phyloP scores from a whole-genome alignment of 2,797 vertebrate species.

The Salarias fasciatus region DNA sequence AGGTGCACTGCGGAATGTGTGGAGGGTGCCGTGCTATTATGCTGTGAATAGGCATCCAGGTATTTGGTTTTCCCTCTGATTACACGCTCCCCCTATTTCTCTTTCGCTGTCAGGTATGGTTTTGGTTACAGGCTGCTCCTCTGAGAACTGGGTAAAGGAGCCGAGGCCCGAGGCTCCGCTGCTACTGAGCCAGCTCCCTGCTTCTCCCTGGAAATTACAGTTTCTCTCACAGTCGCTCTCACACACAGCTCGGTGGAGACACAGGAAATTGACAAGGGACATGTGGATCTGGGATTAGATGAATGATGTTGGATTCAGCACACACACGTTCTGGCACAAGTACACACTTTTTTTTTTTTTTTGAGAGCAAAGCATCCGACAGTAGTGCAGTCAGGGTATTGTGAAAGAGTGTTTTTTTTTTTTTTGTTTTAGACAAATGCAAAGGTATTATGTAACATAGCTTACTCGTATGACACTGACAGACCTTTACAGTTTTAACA shows the following conservation, averaged over 20 bases:
- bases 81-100: conserved; percentile 20
- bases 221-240: conserved; percentile 44
- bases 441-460: too few relatives aligned
- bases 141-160: conserved; percentile 55
- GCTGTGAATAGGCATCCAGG: conserved; percentile 22
- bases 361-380: too few relatives aligned
- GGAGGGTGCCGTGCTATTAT: conserved; percentile 22
- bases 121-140: conserved; percentile 59
- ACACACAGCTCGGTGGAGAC: conserved; percentile 40
- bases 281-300: conserved; percentile 33
- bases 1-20: conserved; percentile 8
- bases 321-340: conserved; percentile 9
- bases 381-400: too few relatives aligned
- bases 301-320: conserved; percentile 24
- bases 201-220: conserved; percentile 64
- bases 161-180: conserved; percentile 66
- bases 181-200: conserved; percentile 39
- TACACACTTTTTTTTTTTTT: too few relatives aligned
- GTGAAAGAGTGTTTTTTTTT: too few relatives aligned
- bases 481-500: too few relatives aligned
- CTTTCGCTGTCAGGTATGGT: conserved; percentile 59
- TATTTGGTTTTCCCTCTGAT: conserved; percentile 29
- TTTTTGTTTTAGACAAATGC: too few relatives aligned
- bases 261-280: conserved; percentile 41
- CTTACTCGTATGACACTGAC: too few relatives aligned